Conservation (phyloP, 1,140 invertebrate species). For the Drosophila kanapiae region DNA sequence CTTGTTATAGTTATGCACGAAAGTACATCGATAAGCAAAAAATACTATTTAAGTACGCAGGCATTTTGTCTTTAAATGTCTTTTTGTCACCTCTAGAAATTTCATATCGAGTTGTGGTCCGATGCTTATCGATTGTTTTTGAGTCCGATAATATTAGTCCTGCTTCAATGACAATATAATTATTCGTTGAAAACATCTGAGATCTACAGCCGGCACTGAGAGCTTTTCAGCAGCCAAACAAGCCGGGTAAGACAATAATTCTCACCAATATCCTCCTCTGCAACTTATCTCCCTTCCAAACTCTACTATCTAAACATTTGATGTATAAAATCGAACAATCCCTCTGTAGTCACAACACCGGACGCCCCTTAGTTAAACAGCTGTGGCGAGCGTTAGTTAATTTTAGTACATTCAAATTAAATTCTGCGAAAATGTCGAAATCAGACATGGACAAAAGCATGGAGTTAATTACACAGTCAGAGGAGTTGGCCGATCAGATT, state of each 20-base stretch:
- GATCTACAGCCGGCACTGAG: not conserved
- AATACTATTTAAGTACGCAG: no score
- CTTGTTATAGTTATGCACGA: no score
- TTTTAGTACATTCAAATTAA: not conserved
- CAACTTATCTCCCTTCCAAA: not conserved
- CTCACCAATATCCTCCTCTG: not conserved
- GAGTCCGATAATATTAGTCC: no score
- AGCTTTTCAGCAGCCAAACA: not conserved
- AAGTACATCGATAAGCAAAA: no score
- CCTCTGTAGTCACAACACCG: not conserved
- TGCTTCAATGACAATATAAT: not conserved
- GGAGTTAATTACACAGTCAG: slow-evolving; percentile 85
- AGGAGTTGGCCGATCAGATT: slow-evolving; percentile 87
- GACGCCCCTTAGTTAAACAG: slow-evolving; percentile 10
- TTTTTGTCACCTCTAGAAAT: no score
- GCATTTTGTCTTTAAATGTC: no score
- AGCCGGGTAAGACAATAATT: not conserved
- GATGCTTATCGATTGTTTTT: not conserved
- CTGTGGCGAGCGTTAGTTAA: slow-evolving; percentile 21
- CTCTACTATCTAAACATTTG: no score
- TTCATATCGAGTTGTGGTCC: no score
- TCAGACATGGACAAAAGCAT: slow-evolving; percentile 62
- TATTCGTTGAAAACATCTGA: not conserved
- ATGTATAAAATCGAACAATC: no score
- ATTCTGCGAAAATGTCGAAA: slow-evolving; percentile 49